Evolutionary conservation across 2,888 invertebrate genomes (phyloP), one percentile per base, ranked within the genome.

Genomic region (Serripes groenlandicus): DNA sequence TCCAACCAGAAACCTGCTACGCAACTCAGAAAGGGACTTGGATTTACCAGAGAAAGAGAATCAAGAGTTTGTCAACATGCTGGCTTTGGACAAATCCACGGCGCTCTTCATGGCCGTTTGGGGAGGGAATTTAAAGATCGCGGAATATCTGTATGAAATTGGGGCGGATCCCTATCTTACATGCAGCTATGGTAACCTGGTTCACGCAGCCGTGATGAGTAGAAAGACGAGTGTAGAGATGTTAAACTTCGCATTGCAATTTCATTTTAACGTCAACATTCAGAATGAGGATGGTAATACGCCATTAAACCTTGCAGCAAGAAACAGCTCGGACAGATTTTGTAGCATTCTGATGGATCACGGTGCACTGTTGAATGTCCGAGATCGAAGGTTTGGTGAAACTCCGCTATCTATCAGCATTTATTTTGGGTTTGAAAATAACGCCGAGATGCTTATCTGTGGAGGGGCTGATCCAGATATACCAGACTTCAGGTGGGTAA

Each of bases 361-460:
- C 34, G 90, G 89, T 1, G 91, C 89, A 1, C 52, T 58, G 26
- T 76, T 91, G 77, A 88, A 91, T 77, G 77, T 82, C 0, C 80
- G 80, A 42, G 91, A 91, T 81, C 60, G 70, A 35, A 83, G 88
- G 56, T 87, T 78, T 80, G 88, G 89, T 11, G 90, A 91, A 62
- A 91, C 91, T 4, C 88, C 91, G 0, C 78, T 91, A 26, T 88
- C 89, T 1, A 85, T 86, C 26, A 88, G 89, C 58, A 84, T 90
- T 11, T 90, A 90, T 81, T 90, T 90, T 77, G 91, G 90, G 21
- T 86, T 84, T 77, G 88, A 89, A 73, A 83, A 85, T 11, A 90
- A 89, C 81, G 88, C 91, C n/a, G 80, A 83, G 30, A 62, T 80
- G 9, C 80, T 91, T 34, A 84, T 90, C 23, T 82, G 88, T 52